Base-by-base conservation (phyloP, 2,888 invertebrate species). In the Ernsta delagoae region DNA sequence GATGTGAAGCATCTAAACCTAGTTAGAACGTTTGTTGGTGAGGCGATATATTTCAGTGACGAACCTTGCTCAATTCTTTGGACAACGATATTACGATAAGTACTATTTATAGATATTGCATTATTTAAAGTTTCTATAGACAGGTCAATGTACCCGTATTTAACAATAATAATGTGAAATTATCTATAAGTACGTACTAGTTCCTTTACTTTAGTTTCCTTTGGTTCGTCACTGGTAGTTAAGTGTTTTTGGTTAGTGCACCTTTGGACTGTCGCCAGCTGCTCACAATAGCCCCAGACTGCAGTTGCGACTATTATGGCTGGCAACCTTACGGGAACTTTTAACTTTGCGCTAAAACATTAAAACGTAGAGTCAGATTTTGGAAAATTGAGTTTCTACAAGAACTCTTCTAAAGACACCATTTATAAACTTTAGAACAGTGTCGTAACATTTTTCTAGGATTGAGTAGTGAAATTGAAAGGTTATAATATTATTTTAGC, bases 241-340 rank as follows among this genome's bases (percentile, higher is more conserved):
- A 59, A 45, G 34, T 65, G 45, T 56, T 56, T 56, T 11, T 61
- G 12, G 41, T 63, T 36, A 12, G 11, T 56, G 6, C 56, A 56
- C 16, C 8, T 24, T 63, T 63, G 63, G 53, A 63, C 9, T 1
- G 16, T 12, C 50, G 53, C 53, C 63, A 41, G 24, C 36, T 39
- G 4, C 11, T 53, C 16, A 39, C 39, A 62, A 62, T 39, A 54
- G 31, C 54, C n/a, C 6, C 11, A 11, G 54, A 54, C 34, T 54
- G 54, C 54, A 31, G 54, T 54, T 54, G 11, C 34, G 34, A 8
- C 50, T 50, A 50, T 50, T 50, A 50, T 50, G 8, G 16, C 3
- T 16, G 16, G 16, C 31, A 54, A 54, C 54, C 54, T 54, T 54
- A 54, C 34, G 6, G 50, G 50, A 50, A 8, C 50, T 50, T 50